Base-by-base conservation (phyloP, 2,113 vertebrate species). In the Marmota flaviventris region DNA sequence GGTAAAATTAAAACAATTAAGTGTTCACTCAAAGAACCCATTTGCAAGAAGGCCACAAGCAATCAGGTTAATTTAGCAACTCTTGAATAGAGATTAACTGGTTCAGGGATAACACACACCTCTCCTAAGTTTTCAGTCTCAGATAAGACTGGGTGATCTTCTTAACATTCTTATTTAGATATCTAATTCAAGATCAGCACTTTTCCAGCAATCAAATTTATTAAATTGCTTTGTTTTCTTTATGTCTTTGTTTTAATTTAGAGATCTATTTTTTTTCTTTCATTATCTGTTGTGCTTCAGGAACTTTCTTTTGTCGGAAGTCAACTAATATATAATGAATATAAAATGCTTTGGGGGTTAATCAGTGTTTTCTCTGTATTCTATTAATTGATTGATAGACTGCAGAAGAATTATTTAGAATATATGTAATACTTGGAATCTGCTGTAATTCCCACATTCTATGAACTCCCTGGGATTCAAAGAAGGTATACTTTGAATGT, bases 211-310 rank as follows among this genome's bases (percentile, higher is more conserved):
- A 94, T 89, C 48, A 65, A 65, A 34, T 94, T 83, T 20, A 85
- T 14, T 82, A 63, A 96, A 85, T 93, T 93, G 27, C 81, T 88
- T 96, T 56, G 17, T n/a, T 89, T 94, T 85, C 94, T 89, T 91
- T 85, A 94, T 75, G 37, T 94, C 73, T 96, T 95, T 89, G 29
- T 94, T 93, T 94, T 95, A 88, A 96, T 97, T 96, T 91, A 94
- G 72, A 94, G n/a, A 93, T 76, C 11, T 51, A 22, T 89, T 13
- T 42, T 48, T 53, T 91, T 93, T 45, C 45, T 45, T 45, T 45
- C 20, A 73, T 72, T 87, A 48, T 84, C 73, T 83, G 16, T 93
- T 70, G 42, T 96, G 83, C 63, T 83, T 94, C 14, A 10, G 69
- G 77, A 77, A 65, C 20, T 85, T 94, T 53, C 14, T n/a, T 51